A percentile compares a stretch with the other conserved stretches of the same genome.
Evolutionary conservation across 2,888 invertebrate genomes (phyloP).

Genomic region (Cerastis leucographa): DNA sequence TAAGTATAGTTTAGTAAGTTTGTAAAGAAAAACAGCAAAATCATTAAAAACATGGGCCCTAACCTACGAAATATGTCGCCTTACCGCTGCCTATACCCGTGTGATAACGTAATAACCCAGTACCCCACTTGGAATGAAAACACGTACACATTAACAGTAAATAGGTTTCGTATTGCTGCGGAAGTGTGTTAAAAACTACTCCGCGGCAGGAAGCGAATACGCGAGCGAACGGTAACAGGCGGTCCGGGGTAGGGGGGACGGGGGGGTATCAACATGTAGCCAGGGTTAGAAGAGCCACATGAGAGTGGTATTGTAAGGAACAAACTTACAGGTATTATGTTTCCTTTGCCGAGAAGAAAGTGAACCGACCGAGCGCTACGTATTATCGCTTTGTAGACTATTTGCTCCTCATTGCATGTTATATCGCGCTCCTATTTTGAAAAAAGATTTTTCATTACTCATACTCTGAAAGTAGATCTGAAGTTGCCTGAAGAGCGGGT

Average conservation of each 20-base stretch:
- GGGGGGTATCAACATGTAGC: neutral
- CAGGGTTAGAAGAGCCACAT: constrained; percentile 21
- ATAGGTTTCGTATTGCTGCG: constrained; percentile 58
- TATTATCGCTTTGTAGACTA: neutral
- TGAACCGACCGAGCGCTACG: neutral
- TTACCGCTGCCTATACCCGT: neutral
- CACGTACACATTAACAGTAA: constrained; percentile 55
- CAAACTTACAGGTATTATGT: neutral
- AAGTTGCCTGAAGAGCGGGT: too few species aligned
- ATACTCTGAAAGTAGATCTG: too few species aligned
- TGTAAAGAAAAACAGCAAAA: neutral
- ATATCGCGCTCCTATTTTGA: neutral
- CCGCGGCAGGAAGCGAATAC: constrained; percentile 57
- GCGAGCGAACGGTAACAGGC: constrained; percentile 46
- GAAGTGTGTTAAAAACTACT: constrained; percentile 68
- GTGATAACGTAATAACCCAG: constrained; percentile 26
- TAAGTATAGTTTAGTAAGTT: too few species aligned
- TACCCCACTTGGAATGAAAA: constrained; percentile 48
- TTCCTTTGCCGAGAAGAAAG: neutral
- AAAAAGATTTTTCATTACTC: too few species aligned
- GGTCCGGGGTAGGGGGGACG: neutral
- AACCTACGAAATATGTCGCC: neutral
- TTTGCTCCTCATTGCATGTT: neutral
- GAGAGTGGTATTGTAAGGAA: neutral
- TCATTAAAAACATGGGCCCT: constrained; percentile 1